Evolutionary conservation across 2,888 invertebrate species (phyloP).

Genomic region (Ferdinandea cuprea): DNA sequence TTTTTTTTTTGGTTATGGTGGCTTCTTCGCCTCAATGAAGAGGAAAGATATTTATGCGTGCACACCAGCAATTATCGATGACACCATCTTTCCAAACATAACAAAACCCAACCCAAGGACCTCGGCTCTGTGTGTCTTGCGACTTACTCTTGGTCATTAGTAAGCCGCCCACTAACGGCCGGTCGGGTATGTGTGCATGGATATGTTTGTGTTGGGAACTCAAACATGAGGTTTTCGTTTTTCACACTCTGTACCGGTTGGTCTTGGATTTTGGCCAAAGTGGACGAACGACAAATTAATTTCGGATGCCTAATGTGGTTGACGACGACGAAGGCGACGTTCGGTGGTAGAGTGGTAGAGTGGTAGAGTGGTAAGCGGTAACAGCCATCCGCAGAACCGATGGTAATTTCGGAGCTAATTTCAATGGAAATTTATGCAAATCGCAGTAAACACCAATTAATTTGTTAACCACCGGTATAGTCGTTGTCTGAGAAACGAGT

Average conservation of each 20-base stretch:
- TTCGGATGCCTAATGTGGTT: constrained; percentile 64
- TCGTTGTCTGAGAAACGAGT: constrained; percentile 37
- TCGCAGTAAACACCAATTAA: constrained; percentile 75
- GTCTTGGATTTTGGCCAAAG: constrained; percentile 24
- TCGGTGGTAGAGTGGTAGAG: constrained; percentile 8
- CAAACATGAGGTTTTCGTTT: constrained; percentile 41
- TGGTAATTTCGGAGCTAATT: constrained; percentile 67
- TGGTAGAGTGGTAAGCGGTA: constrained; percentile 14
- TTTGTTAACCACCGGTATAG: constrained; percentile 71
- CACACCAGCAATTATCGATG: constrained; percentile 73
- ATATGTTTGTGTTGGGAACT: neutral
- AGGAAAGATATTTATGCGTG: constrained; percentile 64
- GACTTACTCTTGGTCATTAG: constrained; percentile 65
- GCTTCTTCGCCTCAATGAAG: neutral
- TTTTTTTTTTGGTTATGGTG: constrained; percentile 4
- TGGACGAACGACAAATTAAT: constrained; percentile 72
- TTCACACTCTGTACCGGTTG: constrained; percentile 10
- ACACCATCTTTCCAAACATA: constrained; percentile 69
- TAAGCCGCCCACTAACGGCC: constrained; percentile 62
- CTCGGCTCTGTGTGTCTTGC: constrained; percentile 45
- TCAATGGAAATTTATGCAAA: constrained; percentile 74
- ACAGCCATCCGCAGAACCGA: constrained; percentile 31
- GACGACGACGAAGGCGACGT: no score
- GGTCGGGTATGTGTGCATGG: neutral
- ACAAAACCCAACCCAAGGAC: constrained; percentile 56